A percentile compares a stretch with the other conserved stretches of the same genome.
Evolutionary conservation across 2,888 invertebrate species (phyloP).

Genomic region (Lamellibrachia satsuma): DNA sequence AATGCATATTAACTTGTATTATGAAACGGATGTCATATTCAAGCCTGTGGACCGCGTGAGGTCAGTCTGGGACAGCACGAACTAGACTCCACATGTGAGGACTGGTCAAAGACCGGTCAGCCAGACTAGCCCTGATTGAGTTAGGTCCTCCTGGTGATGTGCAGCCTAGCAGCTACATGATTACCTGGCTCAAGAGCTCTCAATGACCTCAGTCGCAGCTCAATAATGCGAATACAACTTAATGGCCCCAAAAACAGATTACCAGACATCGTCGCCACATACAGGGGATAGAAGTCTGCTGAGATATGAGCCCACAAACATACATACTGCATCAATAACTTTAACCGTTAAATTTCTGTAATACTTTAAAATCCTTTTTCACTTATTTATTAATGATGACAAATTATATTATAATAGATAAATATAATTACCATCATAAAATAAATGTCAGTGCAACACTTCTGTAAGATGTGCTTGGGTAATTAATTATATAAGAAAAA

Average conservation of each 20-base stretch:
- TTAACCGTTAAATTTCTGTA: not conserved
- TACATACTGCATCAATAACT: not conserved
- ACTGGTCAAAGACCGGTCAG: not conserved
- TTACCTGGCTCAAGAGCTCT: not conserved
- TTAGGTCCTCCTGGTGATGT: not conserved
- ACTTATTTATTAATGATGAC: not conserved
- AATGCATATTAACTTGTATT: not conserved
- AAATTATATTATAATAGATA: not conserved
- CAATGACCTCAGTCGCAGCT: not conserved
- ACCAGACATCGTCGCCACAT: not conserved
- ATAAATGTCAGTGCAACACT: not conserved
- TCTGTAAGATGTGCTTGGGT: not conserved
- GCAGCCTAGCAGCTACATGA: not conserved
- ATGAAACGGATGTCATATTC: not conserved
- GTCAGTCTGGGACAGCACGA: not conserved
- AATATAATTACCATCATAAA: not conserved
- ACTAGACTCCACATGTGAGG: not conserved
- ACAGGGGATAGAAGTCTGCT: not conserved
- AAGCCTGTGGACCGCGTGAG: not conserved
- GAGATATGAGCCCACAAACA: not conserved
- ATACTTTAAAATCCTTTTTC: not conserved
- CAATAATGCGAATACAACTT: not conserved
- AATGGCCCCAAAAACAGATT: conserved; percentile 13
- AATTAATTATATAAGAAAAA: not conserved
- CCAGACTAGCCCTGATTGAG: not conserved